Base-by-base conservation (phyloP, 2,888 invertebrate genomes). In the Agrotis segetum region DNA sequence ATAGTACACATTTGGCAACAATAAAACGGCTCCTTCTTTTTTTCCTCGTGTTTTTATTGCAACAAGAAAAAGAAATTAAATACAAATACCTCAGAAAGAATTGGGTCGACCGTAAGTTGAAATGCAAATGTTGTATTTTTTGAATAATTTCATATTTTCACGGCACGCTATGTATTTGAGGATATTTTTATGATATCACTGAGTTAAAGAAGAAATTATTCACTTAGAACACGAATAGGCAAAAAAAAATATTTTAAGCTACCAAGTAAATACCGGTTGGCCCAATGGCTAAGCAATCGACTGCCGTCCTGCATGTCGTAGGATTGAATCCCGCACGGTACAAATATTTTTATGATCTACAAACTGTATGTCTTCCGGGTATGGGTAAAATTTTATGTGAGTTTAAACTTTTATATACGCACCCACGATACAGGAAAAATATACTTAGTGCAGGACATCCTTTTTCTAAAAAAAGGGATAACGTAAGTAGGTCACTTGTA, bases 51-150 rank as follows among this genome's bases (percentile, higher is more conserved):
- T 49, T 74, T 79, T 61, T 64, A 64, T 50, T 67, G 29, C 62
- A 73, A 62, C 40, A 47, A 65, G n/a, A 62, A 16, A 62, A 79
- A 67, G 6, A 34, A 77, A 64, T 52, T 55, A 52, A 71, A 65
- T 62, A 55, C 34, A 11, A 71, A 75, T 67, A 67, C 65, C 40
- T 50, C n/a, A 11, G 21, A 53, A 60, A 53, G 29, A 81, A 82
- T 81, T 83, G n/a, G 81, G 84, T 81, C 71, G 67, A 19, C 47
- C 13, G 60, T 67, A 72, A 73, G n/a, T 67, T 79, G 19, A 75
- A 81, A 80, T 80, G 83, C 70, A 83, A 83, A 70, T 74, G 63
- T 80, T 79, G 71, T 82, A 68, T 79, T 73, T 70, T 46, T 50
- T 62, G 59, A 50, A 68, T 75, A 60, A 68, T 83, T 71, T 80